Conservation (phyloP, 1,140 invertebrate species). For the Cephus cinctus region DNA sequence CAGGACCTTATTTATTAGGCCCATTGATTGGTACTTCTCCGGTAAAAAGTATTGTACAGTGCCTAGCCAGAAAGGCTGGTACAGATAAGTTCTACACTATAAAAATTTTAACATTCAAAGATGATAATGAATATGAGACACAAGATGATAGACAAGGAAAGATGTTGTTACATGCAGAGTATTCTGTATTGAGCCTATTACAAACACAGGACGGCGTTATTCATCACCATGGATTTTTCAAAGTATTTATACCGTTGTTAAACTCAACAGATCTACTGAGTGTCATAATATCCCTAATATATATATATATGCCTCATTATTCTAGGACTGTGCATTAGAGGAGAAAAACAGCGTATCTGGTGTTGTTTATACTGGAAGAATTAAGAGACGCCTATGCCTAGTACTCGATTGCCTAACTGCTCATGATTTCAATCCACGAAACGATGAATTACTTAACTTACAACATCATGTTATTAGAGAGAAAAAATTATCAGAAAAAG, state of each 20-base stretch:
- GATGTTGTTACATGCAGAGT: constrained; percentile 80
- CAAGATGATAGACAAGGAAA: constrained; percentile 80
- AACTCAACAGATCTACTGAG: constrained; percentile 3
- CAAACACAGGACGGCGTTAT: constrained; percentile 73
- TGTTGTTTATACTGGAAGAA: constrained; percentile 63
- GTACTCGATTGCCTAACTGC: constrained; percentile 76
- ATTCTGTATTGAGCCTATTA: constrained; percentile 71
- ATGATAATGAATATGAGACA: constrained; percentile 63
- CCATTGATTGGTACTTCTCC: constrained; percentile 73
- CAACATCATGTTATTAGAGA: constrained; percentile 83
- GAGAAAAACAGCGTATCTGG: constrained; percentile 59
- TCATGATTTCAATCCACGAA: constrained; percentile 72
- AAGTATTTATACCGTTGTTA: constrained; percentile 55
- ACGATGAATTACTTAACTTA: constrained; percentile 70
- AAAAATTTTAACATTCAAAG: constrained; percentile 66
- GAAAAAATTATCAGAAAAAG: constrained; percentile 75
- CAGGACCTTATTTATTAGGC: constrained; percentile 72
- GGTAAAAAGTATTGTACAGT: constrained; percentile 78
- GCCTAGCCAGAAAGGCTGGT: constrained; percentile 70
- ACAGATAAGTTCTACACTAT: constrained; percentile 77
- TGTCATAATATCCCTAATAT: neutral
- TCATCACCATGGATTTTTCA: constrained; percentile 79
- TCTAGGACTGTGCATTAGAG: constrained; percentile 70
- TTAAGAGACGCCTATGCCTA: constrained; percentile 68
- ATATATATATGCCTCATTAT: constrained; percentile 15